phyloP scores from a whole-genome alignment of 1,140 invertebrate genomes.

The Teleogryllus occipitalis region DNA sequence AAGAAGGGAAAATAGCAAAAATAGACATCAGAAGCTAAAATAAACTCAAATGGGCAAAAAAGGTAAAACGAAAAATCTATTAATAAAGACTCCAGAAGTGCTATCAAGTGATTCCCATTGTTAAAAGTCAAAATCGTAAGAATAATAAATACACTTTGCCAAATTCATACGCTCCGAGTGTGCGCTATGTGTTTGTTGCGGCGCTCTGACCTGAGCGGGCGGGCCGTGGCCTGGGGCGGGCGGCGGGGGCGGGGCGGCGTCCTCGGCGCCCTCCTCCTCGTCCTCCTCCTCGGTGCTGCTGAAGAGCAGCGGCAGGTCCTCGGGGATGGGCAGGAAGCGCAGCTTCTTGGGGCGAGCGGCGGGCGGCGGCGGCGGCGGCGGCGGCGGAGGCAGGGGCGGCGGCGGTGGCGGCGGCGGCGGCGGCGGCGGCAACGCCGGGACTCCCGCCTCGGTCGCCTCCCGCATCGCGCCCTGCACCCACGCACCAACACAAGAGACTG shows the following conservation, averaged over 20 bases:
- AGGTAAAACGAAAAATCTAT: no score
- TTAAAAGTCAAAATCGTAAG: no score
- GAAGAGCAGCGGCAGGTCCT: slow-evolving; percentile 12
- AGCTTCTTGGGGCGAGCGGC: slow-evolving; percentile 13
- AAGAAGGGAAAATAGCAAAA: no score
- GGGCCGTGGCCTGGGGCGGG: not conserved
- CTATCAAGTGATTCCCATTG: no score
- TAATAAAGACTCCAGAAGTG: no score
- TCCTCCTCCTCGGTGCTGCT: slow-evolving; percentile 13
- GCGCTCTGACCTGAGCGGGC: not conserved
- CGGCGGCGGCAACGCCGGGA: no score
- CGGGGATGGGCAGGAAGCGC: slow-evolving; percentile 13
- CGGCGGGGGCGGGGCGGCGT: not conserved
- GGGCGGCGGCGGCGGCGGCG: not conserved
- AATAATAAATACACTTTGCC: no score
- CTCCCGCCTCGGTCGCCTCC: not conserved
- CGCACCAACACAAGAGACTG: not conserved
- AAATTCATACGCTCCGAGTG: no score
- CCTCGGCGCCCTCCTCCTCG: not conserved
- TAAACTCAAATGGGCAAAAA: no score
- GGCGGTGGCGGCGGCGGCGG: not conserved
- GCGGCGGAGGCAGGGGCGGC: not conserved
- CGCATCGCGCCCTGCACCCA: not conserved
- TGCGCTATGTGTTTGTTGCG: no score
- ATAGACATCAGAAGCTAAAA: no score